Conservation (phyloP, 2,888 invertebrate species). For the Corythucha ciliata region DNA sequence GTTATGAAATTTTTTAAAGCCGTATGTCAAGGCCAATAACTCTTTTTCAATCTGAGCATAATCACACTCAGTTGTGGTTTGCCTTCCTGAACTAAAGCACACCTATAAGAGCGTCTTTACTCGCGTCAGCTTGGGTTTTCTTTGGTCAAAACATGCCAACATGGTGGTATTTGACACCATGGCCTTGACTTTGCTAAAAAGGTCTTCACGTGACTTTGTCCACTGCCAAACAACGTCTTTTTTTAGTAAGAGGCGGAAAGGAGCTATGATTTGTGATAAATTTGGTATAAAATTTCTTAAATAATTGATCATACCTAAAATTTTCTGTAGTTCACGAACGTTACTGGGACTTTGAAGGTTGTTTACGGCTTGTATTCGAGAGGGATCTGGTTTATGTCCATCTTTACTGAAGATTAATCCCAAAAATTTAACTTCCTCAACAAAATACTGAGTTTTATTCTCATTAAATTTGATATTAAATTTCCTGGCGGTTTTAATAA, state of each 20-base stretch:
- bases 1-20: constrained; percentile 19
- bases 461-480: constrained; percentile 24
- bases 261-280: no score
- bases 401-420: constrained; percentile 18
- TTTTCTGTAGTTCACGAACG: constrained; percentile 11
- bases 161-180: no score
- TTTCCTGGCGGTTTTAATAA: constrained; percentile 27
- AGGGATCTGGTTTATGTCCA: constrained; percentile 18
- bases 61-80: constrained; percentile 3
- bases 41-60: constrained; percentile 12
- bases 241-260: no score
- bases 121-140: no score
- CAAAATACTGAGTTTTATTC: constrained; percentile 16
- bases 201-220: no score
- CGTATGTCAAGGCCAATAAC: constrained; percentile 16
- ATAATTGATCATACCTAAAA: constrained; percentile 18
- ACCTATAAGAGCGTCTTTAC: no score
- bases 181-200: no score
- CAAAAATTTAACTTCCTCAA: constrained; percentile 19
- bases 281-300: constrained; percentile 1
- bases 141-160: no score
- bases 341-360: constrained; percentile 8
- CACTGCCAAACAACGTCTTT: no score
- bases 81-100: neutral
- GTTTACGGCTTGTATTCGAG: constrained; percentile 6